Percentiles rank a stretch among this genome's conserved stretches.
Evolutionary conservation across 1,140 invertebrate species (phyloP).

Genomic region (Pinna nobilis): DNA sequence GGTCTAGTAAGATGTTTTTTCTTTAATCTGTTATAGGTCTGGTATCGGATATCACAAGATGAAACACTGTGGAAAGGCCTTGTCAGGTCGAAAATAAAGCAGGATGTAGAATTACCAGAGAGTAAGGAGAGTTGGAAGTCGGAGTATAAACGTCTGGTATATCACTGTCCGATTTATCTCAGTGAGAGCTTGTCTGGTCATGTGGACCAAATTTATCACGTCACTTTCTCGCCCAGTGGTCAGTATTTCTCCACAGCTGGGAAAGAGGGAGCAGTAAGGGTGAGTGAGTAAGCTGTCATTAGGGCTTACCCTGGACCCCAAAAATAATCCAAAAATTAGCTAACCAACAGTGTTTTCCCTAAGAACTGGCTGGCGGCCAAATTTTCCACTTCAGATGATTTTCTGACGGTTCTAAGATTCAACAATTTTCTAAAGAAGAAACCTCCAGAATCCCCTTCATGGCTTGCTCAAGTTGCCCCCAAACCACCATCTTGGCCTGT

Average conservation of each 20-base stretch:
- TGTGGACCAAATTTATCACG: conserved; percentile 19
- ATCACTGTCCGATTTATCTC: conserved; percentile 11
- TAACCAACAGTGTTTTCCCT: too few species aligned
- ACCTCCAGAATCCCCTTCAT: too few species aligned
- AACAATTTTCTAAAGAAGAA: too few species aligned
- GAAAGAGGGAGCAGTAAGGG: conserved; percentile 12
- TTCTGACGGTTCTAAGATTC: too few species aligned
- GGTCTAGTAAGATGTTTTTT: not conserved
- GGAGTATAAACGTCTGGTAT: conserved; percentile 12
- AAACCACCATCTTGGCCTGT: too few species aligned
- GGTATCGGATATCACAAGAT: conserved; percentile 21
- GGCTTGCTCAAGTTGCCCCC: too few species aligned
- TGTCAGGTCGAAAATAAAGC: not conserved
- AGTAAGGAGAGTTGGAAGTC: conserved; percentile 1
- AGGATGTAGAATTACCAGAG: not conserved
- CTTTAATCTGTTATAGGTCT: conserved; percentile 3
- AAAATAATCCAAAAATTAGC: too few species aligned
- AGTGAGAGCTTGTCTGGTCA: conserved; percentile 8
- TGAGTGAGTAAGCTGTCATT: not conserved
- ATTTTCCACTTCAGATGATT: too few species aligned
- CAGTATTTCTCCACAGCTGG: conserved; percentile 11
- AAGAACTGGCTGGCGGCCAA: too few species aligned
- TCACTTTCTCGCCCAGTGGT: conserved; percentile 24
- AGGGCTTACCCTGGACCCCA: too few species aligned
- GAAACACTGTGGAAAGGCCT: conserved; percentile 20